These are phyloP conservation scores for Mionectes olivaceus DNA, from an alignment of 2,797 vertebrate species.

Conservation along the genomic window DNA sequence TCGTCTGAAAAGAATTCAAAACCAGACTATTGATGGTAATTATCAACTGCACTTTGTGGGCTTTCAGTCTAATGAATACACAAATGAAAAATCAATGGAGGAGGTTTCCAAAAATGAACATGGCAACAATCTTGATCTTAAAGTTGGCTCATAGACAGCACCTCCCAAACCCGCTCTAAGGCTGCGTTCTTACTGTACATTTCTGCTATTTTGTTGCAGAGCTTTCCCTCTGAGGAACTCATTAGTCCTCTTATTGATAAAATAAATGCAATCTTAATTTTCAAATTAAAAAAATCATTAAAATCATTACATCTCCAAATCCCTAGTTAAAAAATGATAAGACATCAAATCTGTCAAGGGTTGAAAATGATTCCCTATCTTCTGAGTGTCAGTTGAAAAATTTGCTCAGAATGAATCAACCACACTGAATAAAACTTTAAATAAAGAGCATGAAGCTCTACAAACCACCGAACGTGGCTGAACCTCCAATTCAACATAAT, in stretches of 20 bases:
- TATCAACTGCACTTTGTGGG: conserved; percentile 59
- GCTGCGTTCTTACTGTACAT: background rate
- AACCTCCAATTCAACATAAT: conserved; percentile 40
- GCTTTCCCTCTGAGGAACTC: background rate
- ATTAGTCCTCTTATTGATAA: background rate
- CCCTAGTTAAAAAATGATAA: background rate
- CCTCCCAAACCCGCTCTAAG: background rate
- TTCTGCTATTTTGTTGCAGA: background rate
- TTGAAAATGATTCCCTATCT: background rate
- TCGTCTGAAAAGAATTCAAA: conserved; percentile 26
- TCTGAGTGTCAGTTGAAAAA: conserved; percentile 15
- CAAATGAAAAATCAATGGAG: conserved; percentile 64
- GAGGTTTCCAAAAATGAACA: conserved; percentile 66
- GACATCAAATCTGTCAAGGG: background rate
- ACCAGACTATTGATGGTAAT: conserved; percentile 53
- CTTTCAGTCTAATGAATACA: conserved; percentile 66
- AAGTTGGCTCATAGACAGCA: conserved; percentile 42
- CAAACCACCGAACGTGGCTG: background rate
- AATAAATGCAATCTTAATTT: conserved; percentile 45
- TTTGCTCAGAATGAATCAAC: background rate
- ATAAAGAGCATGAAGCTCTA: conserved; percentile 32
- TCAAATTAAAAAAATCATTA: background rate
- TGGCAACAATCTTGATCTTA: conserved; percentile 36
- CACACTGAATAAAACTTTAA: conserved; percentile 30
- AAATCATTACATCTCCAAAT: conserved; percentile 18